Conservation (phyloP, 1,140 invertebrate species). For the Pentalonia nigronervosa region DNA sequence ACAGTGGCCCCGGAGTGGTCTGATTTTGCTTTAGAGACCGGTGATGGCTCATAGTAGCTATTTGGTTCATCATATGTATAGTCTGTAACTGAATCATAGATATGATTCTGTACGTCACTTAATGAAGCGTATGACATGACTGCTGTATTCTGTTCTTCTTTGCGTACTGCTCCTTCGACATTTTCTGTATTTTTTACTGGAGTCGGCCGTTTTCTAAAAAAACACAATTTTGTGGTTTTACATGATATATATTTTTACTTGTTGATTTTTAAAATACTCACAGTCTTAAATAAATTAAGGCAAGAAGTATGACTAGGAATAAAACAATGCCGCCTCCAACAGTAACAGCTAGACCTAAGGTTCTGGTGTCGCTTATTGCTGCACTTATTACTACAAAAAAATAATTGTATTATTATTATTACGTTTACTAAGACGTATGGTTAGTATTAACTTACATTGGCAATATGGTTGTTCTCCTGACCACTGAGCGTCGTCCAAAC, state of each 20-base stretch:
- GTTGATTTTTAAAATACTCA: slow-evolving; percentile 67
- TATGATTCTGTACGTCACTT: slow-evolving; percentile 70
- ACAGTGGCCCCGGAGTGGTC: slow-evolving; percentile 68
- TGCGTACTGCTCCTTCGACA: slow-evolving; percentile 81
- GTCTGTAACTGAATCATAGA: slow-evolving; percentile 79
- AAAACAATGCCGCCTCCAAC: slow-evolving; percentile 80
- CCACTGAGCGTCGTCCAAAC: slow-evolving; percentile 82
- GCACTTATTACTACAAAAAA: slow-evolving; percentile 67
- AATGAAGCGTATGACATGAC: slow-evolving; percentile 86
- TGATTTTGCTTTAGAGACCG: slow-evolving; percentile 64
- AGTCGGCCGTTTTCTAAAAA: slow-evolving; percentile 76
- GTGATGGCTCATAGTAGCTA: slow-evolving; percentile 76
- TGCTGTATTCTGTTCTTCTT: slow-evolving; percentile 83
- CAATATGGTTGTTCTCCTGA: slow-evolving; percentile 82
- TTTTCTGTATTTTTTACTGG: slow-evolving; percentile 89
- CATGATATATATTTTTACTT: background rate
- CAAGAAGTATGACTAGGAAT: slow-evolving; percentile 77
- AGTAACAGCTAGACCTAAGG: slow-evolving; percentile 79
- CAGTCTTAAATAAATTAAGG: slow-evolving; percentile 78
- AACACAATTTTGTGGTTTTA: slow-evolving; percentile 58
- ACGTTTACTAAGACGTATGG: background rate
- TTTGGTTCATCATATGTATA: slow-evolving; percentile 74
- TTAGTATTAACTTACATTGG: slow-evolving; percentile 66
- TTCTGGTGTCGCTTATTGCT: slow-evolving; percentile 73
- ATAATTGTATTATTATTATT: slow-evolving; percentile 12